Conservation (phyloP, 2,113 vertebrate species). For the Pollachius pollachius region DNA sequence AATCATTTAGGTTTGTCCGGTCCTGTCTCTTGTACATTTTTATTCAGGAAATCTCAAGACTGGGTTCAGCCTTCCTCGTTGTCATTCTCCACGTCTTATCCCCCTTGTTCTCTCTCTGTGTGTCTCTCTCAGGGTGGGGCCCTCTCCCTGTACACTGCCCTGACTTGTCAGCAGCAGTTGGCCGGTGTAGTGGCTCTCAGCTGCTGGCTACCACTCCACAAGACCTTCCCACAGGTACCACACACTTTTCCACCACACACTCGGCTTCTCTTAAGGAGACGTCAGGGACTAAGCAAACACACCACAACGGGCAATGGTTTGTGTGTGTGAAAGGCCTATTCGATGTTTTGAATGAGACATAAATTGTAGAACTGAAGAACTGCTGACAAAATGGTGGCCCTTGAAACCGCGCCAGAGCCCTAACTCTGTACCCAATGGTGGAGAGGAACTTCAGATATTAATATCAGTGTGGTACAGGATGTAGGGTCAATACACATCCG, state of each 20-base stretch:
- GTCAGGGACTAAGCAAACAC: neutral
- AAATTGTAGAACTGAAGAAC: too few relatives aligned
- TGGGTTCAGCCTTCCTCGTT: neutral
- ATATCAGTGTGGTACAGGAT: too few relatives aligned
- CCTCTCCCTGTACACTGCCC: constrained; percentile 92
- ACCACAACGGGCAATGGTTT: neutral
- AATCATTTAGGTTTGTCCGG: neutral
- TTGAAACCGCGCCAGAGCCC: too few relatives aligned
- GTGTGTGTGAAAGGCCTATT: neutral
- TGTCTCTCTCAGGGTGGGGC: constrained; percentile 83
- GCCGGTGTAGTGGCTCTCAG: constrained; percentile 94
- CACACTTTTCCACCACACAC: neutral
- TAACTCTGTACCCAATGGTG: too few relatives aligned
- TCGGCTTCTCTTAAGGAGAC: neutral
- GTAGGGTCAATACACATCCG: too few relatives aligned
- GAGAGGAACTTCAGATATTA: too few relatives aligned
- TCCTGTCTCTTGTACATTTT: constrained; percentile 39
- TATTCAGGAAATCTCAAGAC: neutral
- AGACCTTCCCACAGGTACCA: constrained; percentile 88
- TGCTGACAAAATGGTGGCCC: too few relatives aligned
- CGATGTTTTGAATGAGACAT: too few relatives aligned
- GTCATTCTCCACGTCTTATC: neutral
- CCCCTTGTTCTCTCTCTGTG: constrained; percentile 6
- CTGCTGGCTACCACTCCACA: constrained; percentile 96
- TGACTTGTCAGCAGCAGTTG: constrained; percentile 91